Evolutionary conservation across 2,113 vertebrate species (phyloP).

Genomic region (Sigmodon hispidus): DNA sequence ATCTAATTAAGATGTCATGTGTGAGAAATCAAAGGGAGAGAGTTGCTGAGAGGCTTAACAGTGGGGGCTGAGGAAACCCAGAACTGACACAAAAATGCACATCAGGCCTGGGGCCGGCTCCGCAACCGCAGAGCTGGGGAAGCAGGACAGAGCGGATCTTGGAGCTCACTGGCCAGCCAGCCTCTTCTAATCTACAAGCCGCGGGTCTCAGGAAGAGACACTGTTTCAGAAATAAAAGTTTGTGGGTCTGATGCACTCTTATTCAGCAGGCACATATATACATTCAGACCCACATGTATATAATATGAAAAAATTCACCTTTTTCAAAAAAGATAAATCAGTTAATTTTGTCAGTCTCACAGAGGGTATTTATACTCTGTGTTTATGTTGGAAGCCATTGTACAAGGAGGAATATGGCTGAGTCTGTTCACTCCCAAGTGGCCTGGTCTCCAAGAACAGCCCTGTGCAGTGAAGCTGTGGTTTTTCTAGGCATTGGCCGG

Average conservation of each 20-base stretch:
- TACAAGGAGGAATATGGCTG: background rate
- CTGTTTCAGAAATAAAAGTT: background rate
- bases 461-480: rapidly evolving
- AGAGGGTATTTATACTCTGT: background rate
- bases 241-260: background rate
- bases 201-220: background rate
- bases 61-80: background rate
- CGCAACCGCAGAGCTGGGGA: background rate
- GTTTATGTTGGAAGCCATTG: background rate
- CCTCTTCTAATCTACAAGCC: background rate
- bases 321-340: background rate
- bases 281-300: background rate
- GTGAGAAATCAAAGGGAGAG: background rate
- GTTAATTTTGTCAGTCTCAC: background rate
- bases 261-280: rapidly evolving
- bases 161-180: background rate
- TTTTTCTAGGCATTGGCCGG: rapidly evolving
- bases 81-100: too few relatives aligned
- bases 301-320: background rate
- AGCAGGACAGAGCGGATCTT: background rate
- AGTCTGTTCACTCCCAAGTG: background rate
- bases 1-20: background rate
- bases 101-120: background rate
- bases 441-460: rapidly evolving
- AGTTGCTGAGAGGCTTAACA: background rate